Conservation (phyloP, 1,140 invertebrate genomes). For the Centruroides sculpturatus region DNA sequence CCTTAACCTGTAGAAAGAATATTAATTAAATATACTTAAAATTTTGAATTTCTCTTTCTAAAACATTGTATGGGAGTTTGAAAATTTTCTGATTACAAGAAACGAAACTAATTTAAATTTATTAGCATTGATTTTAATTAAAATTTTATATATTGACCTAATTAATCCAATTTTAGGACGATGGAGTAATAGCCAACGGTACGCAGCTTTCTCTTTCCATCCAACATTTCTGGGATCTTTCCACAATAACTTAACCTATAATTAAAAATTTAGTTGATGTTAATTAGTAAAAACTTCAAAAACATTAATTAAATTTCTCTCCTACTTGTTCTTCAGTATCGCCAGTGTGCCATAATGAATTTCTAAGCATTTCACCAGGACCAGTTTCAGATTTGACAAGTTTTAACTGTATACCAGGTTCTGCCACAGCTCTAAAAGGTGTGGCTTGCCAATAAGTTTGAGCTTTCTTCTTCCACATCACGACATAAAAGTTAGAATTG, state of each 20-base stretch:
- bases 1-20: constrained; percentile 24
- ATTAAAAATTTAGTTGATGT: neutral
- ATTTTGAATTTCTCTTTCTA: too few relatives aligned
- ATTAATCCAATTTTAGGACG: constrained; percentile 84
- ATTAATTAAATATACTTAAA: too few relatives aligned
- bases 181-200: constrained; percentile 84
- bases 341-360: constrained; percentile 87
- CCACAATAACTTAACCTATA: constrained; percentile 74
- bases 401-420: constrained; percentile 86
- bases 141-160: constrained; percentile 29
- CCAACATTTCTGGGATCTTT: constrained; percentile 80
- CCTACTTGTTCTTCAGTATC: constrained; percentile 70
- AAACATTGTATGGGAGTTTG: too few relatives aligned
- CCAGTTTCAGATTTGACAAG: constrained; percentile 78
- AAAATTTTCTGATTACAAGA: too few relatives aligned
- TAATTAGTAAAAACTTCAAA: neutral
- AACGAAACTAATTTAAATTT: too few relatives aligned
- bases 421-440: constrained; percentile 80
- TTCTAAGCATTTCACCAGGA: constrained; percentile 74
- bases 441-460: constrained; percentile 89
- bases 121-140: neutral
- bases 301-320: neutral
- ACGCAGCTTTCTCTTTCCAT: constrained; percentile 86
- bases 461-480: constrained; percentile 90
- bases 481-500: constrained; percentile 82